Base-by-base conservation (phyloP, 2,888 invertebrate genomes). In the Neoitamus cyanurus region DNA sequence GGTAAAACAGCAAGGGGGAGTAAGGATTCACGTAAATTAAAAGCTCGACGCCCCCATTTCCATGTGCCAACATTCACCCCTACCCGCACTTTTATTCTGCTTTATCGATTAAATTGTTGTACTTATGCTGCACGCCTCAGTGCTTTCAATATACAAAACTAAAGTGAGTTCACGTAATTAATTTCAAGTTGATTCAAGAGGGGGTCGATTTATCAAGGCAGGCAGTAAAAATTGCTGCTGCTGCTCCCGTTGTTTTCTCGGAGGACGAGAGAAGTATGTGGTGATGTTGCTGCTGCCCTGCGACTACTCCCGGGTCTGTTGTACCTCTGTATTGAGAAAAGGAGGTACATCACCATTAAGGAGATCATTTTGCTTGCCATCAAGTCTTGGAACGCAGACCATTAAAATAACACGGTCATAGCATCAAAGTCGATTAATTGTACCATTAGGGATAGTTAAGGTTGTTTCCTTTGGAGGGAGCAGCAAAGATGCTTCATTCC, bases 401-500 rank as follows among this genome's bases (percentile, higher is more conserved):
- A 75, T 75, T 75, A 75, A 75, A 75, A 75, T 75, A 75, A 75
- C 75, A 75, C 75, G 75, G 75, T 75, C 75, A 75, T 75, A n/a
- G 75, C 75, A 75, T 42, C 31, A 37, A 37, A 75, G 75, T 75
- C 75, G 75, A 75, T 42, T 75, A 75, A 75, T 75, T 75, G 75
- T 75, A 75, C 75, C 75, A 75, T 75, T 75, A 75, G 75, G 75
- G 75, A 42, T 42, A 75, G 75, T 75, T 75, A 75, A 42, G 42
- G 37, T 75, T 75, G 37, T 75, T 75, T 75, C 28, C 42, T 75
- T 42, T 25, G 13, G 28, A 37, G 20, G 58, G 58, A 75, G 42
- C 11, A 37, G 20, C 42, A 11, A 75, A 75, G 75, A 42, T 75
- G 42, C 42, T 42, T 75, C n/a, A 15, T 20, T 20, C 9, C 75